Base-by-base conservation (phyloP, 1,140 invertebrate species). In the Delia radicum region DNA sequence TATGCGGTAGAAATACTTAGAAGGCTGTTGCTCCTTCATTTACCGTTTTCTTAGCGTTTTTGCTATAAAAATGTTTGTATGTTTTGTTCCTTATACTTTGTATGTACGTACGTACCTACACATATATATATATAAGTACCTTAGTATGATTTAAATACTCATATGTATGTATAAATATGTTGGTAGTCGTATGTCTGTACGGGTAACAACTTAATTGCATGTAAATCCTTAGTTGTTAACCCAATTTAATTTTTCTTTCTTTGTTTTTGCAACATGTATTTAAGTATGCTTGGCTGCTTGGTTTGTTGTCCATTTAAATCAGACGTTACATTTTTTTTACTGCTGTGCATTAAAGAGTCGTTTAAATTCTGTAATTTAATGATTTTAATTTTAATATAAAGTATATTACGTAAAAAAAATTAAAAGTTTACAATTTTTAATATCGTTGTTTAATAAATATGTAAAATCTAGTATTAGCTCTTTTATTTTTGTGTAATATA, bases 121-220 rank as follows among this genome's bases (percentile, higher is more conserved):
- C 18, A 10, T 27, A 24, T 65, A 65, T 31, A 62, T 33, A 27
- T 42, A 42, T 13, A 71, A 2, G 65, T 15, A 18, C 10, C 62
- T 21, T n/a, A 28, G 26, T 61, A 15, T 74, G 55, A 15, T 31
- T 74, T 7, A 33, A 29, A 55, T 61, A 12, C 27, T 27, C 1
- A 28, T 63, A 63, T 4, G 29, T 33, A 15, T 69, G 65, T 21
- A 33, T 69, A 13, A 28, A 7, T 69, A 21, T 33, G 15, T 33
- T 55, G 27, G 42, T 75, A 46, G 74, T 42, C 65, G 26, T 75
- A 61, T 75, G 74, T 69, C 67, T 72, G 28, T 27, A 67, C 63
- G 48, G n/a, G 75, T 74, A 73, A 76, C 75, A 76, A 76, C 75
- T 76, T 76, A 76, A 76, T 76, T 76, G 75, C 75, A 76, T 76